Evolutionary conservation across 2,113 vertebrate genomes (phyloP).

Genomic region (Silurus asotus): DNA sequence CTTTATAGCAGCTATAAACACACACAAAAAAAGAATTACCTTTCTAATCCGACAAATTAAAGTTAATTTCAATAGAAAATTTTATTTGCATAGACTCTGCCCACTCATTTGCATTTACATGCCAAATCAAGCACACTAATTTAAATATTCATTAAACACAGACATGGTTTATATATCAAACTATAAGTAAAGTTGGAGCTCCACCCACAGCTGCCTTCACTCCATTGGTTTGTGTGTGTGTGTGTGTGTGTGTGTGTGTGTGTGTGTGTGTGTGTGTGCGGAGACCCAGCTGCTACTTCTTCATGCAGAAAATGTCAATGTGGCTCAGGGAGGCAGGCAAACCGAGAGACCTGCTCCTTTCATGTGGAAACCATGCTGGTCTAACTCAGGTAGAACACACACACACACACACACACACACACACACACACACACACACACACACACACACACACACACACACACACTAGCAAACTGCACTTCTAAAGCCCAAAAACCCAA

Average conservation of each 20-base stretch:
- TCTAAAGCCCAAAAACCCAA: neutral
- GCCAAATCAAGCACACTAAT: no score
- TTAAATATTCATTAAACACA: neutral
- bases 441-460: conserved; percentile 12
- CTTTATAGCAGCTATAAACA: neutral
- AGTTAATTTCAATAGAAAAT: no score
- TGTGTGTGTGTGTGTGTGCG: neutral
- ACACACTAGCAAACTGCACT: neutral
- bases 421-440: neutral
- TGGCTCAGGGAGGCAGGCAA: conserved; percentile 23
- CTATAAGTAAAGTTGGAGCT: neutral
- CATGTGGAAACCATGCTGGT: conserved; percentile 38
- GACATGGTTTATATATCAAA: neutral
- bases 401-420: conserved; percentile 20
- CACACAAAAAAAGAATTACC: no score
- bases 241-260: conserved; percentile 24
- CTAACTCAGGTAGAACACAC: conserved; percentile 24
- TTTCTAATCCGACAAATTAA: no score
- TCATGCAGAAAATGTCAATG: conserved; percentile 47
- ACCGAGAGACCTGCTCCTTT: conserved; percentile 40
- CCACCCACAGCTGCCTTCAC: conserved; percentile 2
- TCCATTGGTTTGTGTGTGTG: neutral
- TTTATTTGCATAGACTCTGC: neutral
- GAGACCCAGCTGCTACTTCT: conserved; percentile 48
- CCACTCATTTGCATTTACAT: neutral